Evolutionary conservation across 2,113 vertebrate genomes (phyloP).

Genomic region (Ardeotis arabs): DNA sequence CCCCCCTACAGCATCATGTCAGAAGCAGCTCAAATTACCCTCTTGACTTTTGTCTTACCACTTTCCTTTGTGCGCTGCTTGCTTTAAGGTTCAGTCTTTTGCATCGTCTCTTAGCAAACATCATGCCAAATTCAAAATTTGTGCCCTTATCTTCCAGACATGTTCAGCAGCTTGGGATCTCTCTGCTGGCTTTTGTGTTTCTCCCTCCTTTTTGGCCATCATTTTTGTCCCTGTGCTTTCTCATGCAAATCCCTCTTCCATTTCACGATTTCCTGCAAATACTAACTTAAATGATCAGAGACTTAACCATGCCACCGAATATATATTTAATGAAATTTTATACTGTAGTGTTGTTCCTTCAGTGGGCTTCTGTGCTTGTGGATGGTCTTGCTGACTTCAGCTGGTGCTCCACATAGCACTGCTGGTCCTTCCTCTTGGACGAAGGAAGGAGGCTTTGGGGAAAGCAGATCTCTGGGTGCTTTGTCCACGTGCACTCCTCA

Average conservation of each 20-base stretch:
- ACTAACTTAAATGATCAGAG: neutral
- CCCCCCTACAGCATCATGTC: too few species aligned
- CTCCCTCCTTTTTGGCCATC: neutral
- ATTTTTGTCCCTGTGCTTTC: neutral
- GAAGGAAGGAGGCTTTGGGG: neutral
- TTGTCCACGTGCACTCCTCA: rapidly evolving
- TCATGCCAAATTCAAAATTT: neutral
- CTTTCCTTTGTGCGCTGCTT: neutral
- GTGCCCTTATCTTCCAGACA: neutral
- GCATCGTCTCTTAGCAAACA: neutral
- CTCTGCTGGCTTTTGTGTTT: neutral
- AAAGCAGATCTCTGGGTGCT: neutral
- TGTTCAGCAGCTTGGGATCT: neutral
- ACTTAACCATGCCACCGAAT: neutral
- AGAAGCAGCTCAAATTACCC: neutral
- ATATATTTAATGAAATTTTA: neutral
- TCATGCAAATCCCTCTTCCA: neutral
- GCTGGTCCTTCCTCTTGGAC: too few species aligned
- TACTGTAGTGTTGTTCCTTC: neutral
- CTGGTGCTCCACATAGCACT: neutral
- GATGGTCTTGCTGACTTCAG: neutral
- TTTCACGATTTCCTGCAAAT: neutral
- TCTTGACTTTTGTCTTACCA: neutral
- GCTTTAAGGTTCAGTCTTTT: neutral
- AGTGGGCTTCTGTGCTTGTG: neutral